Conservation (phyloP, 1,140 invertebrate species). For the Drosophila nigrodunni region DNA sequence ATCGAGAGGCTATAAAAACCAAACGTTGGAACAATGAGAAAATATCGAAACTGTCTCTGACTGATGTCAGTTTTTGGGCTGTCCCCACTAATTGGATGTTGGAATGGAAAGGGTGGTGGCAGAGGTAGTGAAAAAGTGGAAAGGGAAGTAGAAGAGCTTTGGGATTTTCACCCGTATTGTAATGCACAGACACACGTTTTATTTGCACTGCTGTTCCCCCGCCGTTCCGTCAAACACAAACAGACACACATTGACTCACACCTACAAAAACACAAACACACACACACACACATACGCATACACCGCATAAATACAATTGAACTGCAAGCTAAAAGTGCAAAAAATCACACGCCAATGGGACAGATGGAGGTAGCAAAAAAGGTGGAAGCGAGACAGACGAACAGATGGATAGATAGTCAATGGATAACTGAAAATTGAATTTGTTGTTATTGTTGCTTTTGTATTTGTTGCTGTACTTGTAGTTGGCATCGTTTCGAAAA, state of each 20-base stretch:
- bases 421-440: slow-evolving; percentile 77
- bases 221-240: slow-evolving; percentile 2
- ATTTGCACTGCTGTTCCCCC: slow-evolving; percentile 50
- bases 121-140: not conserved
- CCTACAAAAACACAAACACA: not conserved
- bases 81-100: slow-evolving; percentile 50
- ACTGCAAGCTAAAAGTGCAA: slow-evolving; percentile 71
- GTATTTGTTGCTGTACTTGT: slow-evolving; percentile 24
- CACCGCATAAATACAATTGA: slow-evolving; percentile 37
- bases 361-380: slow-evolving; percentile 7
- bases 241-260: slow-evolving; percentile 7
- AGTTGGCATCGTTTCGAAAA: slow-evolving; percentile 61
- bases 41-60: slow-evolving; percentile 54
- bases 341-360: slow-evolving; percentile 63
- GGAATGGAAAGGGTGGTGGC: not conserved
- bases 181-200: slow-evolving; percentile 58
- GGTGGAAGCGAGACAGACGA: not conserved
- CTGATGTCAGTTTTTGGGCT: slow-evolving; percentile 55
- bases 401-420: slow-evolving; percentile 48
- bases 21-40: slow-evolving; percentile 55
- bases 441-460: slow-evolving; percentile 19
- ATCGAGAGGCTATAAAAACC: slow-evolving; percentile 47
- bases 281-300: slow-evolving; percentile 22
- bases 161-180: slow-evolving; percentile 34
- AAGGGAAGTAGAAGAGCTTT: not conserved